These are phyloP conservation scores for Actinostola sp. DNA, from an alignment of 92 coral and sea anemone genomes.

Conservation along the genomic window DNA sequence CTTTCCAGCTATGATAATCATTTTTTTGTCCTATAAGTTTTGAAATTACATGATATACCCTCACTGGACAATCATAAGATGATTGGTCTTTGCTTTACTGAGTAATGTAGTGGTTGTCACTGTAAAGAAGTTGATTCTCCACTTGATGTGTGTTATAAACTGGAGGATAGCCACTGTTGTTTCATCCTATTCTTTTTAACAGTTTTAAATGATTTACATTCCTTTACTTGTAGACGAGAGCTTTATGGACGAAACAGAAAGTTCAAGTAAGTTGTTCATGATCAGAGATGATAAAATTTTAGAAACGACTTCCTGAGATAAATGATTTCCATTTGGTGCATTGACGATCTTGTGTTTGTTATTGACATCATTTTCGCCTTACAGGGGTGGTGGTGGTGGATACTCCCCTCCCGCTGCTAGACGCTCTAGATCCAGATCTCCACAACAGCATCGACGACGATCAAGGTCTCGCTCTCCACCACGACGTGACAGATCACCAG, in stretches of 20 bases:
- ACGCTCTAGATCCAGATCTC: constrained; percentile 89
- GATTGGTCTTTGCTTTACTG: no score
- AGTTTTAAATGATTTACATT: not conserved
- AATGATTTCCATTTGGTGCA: no score
- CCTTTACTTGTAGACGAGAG: constrained; percentile 77
- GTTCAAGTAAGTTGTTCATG: constrained; percentile 57
- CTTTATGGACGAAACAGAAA: constrained; percentile 89
- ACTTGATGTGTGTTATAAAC: no score
- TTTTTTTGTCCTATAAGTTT: no score
- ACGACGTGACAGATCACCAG: constrained; percentile 61
- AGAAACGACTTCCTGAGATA: no score
- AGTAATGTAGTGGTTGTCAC: no score
- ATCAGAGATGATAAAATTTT: no score
- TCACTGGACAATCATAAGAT: no score
- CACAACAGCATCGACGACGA: constrained; percentile 66
- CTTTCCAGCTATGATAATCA: no score
- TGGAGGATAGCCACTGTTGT: no score
- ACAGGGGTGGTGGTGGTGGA: constrained; percentile 57
- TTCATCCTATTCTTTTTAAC: not conserved
- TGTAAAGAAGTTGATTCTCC: no score
- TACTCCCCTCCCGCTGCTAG: constrained; percentile 49
- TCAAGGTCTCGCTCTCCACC: constrained; percentile 89
- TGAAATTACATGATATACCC: no score
- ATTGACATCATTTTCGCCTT: constrained; percentile 1
- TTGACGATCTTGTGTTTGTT: not conserved